phyloP scores from a whole-genome alignment of 2,113 vertebrate species.

The Fregata magnificens region DNA sequence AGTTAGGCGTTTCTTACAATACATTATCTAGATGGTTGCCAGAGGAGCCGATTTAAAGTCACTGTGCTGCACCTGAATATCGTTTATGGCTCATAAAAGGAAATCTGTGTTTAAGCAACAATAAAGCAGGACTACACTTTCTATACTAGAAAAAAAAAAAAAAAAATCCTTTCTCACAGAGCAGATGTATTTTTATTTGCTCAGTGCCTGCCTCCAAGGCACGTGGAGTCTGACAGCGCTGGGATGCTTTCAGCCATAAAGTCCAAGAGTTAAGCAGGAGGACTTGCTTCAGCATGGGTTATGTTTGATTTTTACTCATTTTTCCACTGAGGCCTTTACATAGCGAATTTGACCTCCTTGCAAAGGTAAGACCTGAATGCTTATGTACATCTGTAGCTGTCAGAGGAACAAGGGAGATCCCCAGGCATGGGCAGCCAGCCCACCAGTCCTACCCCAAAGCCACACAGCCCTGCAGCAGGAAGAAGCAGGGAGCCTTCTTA shows the following conservation, averaged over 20 bases:
- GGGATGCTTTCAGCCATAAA: not conserved
- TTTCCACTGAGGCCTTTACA: not conserved
- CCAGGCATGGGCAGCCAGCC: not conserved
- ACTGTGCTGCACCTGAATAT: constrained; percentile 1
- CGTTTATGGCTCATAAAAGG: constrained; percentile 3
- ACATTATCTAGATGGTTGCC: not conserved
- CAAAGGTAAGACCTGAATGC: not conserved
- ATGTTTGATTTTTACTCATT: not conserved
- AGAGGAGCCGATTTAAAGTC: constrained; percentile 45
- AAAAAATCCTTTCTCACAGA: not conserved
- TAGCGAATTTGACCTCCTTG: not conserved
- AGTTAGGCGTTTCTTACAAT: not conserved
- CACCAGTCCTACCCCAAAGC: not conserved
- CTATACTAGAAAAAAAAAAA: not conserved
- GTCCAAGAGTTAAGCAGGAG: not conserved
- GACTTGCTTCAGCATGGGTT: not conserved
- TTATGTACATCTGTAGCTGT: not conserved
- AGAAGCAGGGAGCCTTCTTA: not conserved
- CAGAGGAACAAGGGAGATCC: not conserved
- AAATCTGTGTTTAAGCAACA: constrained; percentile 32
- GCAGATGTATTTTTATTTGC: constrained; percentile 9
- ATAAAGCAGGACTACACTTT: not conserved
- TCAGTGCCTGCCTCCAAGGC: not conserved
- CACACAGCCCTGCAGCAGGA: not conserved
- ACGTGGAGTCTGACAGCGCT: not conserved